Conservation (phyloP, 2,113 vertebrate species). For the Solea senegalensis region DNA sequence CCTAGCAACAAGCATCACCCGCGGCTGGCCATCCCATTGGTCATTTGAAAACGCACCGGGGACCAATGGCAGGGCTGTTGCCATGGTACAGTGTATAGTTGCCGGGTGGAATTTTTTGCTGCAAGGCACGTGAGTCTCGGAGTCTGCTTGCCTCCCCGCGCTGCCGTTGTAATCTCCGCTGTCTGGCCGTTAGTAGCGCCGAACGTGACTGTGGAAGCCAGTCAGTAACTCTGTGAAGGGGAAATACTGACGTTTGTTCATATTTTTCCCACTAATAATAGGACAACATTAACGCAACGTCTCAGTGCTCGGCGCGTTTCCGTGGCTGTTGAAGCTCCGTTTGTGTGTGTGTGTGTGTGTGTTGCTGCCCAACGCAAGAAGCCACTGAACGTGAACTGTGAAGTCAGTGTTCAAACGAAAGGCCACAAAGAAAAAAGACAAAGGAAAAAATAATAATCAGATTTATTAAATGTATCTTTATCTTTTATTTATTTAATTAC, state of each 20-base stretch:
- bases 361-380: not conserved
- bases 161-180: conserved; percentile 79
- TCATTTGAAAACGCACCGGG: conserved; percentile 82
- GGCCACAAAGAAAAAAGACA: too few relatives aligned
- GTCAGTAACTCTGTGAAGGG: conserved; percentile 60
- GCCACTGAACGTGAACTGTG: not conserved
- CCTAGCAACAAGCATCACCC: conserved; percentile 92
- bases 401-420: not conserved
- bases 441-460: too few relatives aligned
- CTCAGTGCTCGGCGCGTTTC: not conserved
- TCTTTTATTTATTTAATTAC: too few relatives aligned
- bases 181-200: conserved; percentile 77
- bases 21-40: conserved; percentile 86
- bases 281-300: not conserved
- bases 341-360: too few relatives aligned
- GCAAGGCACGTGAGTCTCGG: conserved; percentile 86
- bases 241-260: conserved; percentile 63
- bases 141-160: conserved; percentile 79
- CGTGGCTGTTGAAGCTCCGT: not conserved
- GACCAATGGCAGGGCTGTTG: conserved; percentile 89
- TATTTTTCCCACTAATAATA: conserved; percentile 44
- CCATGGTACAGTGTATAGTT: conserved; percentile 89
- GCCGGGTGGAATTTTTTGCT: conserved; percentile 90
- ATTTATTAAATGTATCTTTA: too few relatives aligned
- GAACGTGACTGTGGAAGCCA: conserved; percentile 76